Percentiles rank a stretch among this genome's conserved stretches.
These are phyloP conservation scores for Myripristis murdjan DNA, from an alignment of 2,797 vertebrate genomes.

Conservation along the genomic window DNA sequence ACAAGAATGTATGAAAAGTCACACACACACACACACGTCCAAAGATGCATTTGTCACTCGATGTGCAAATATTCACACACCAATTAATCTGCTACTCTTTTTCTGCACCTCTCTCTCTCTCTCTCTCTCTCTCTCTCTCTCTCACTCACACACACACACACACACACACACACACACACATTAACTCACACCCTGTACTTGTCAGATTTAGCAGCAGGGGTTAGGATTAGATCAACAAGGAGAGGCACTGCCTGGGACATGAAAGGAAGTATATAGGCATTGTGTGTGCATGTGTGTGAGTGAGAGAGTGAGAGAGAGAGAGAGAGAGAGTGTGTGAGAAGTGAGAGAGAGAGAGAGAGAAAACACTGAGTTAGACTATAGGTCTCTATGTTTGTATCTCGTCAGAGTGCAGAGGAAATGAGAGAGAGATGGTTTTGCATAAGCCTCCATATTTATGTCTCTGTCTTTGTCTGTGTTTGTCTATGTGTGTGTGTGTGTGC, in stretches of 20 bases:
- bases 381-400: neutral
- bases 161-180: neutral
- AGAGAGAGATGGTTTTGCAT: conserved; percentile 3
- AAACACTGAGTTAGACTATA: no score
- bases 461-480: conserved; percentile 13
- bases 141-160: neutral
- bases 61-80: neutral
- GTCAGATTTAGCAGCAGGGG: conserved; percentile 75
- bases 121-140: neutral
- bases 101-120: neutral
- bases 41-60: neutral
- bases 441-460: conserved; percentile 16
- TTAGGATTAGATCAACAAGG: conserved; percentile 58
- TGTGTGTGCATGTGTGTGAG: neutral
- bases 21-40: neutral
- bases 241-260: conserved; percentile 36
- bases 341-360: no score
- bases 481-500: neutral
- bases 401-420: conserved; percentile 24
- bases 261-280: conserved; percentile 13
- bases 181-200: conserved; percentile 53
- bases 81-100: no score
- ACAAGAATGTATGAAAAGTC: neutral
- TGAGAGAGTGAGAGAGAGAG: no score
- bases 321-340: no score